Conservation (phyloP, 2,113 vertebrate genomes). For the Amazona vittata region DNA sequence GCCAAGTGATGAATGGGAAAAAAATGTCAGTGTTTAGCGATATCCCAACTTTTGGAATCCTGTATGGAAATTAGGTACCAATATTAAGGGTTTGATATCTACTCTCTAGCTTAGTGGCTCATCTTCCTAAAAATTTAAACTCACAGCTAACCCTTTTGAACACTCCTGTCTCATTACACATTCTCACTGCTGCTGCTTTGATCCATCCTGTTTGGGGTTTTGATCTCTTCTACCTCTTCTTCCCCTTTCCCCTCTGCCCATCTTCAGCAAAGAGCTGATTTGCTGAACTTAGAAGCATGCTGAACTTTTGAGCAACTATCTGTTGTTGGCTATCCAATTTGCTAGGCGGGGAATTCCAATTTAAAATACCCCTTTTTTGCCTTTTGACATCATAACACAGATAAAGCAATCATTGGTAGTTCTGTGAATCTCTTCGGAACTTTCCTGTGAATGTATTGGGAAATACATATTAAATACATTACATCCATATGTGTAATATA, state of each 20-base stretch:
- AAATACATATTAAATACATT: constrained; percentile 14
- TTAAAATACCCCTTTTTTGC: background rate
- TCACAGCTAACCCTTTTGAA: background rate
- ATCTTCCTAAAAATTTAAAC: background rate
- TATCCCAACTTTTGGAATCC: background rate
- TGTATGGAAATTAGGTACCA: background rate
- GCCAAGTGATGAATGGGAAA: background rate
- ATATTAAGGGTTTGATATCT: background rate
- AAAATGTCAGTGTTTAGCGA: background rate
- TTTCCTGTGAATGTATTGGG: background rate
- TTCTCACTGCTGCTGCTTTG: background rate
- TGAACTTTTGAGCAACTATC: background rate
- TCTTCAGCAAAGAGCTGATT: background rate
- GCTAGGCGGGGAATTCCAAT: background rate
- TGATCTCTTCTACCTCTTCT: background rate
- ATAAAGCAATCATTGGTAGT: background rate
- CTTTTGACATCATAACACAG: background rate
- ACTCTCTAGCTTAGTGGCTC: background rate
- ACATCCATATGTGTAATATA: background rate
- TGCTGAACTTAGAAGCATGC: background rate
- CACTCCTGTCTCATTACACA: background rate
- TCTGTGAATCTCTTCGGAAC: background rate
- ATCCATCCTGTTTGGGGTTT: background rate
- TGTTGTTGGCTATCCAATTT: background rate
- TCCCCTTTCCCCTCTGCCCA: background rate